Base-by-base conservation (phyloP, 2,113 vertebrate genomes). In the Prolemur simus region DNA sequence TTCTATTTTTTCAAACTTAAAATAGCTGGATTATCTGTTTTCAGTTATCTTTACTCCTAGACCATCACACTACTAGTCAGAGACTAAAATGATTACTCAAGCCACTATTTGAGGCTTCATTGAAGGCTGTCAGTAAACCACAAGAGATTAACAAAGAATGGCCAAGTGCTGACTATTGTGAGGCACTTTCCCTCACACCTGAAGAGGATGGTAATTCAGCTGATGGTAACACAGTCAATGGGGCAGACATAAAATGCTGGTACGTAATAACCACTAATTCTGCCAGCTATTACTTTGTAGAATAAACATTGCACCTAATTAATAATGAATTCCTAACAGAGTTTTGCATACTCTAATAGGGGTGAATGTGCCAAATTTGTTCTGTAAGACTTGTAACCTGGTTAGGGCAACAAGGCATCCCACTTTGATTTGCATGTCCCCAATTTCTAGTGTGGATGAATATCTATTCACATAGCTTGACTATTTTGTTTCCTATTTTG, bases 1-100 rank as follows among this genome's bases (percentile, higher is more conserved):
- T 96, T 68, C n/a, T 42, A 89, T 11, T 94, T 82, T 47, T 83
- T 74, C 63, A 82, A 76, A 76, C 15, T 27, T 90, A 66, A 90
- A 94, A 81, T 13, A 66, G 63, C 68, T 29, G 15, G 27, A n/a
- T 73, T 34, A 86, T 58, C 37, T 97, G 42, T 82, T 83, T 89
- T 60, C 52, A 73, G 3, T 77, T 78, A 74, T 66, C 95, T 71
- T 91, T 68, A 77, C 20, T 89, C n/a, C 27, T n/a, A 66, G 45
- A 42, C 25, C 45, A 66, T 32, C 76, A 63, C 54, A 87, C 8
- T 60, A 84, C 8, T 60, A 69, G 20, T 81, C 13, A 87, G 8
- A 18, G 34, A 64, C 77, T 71, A 71, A 88, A 82, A 78, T 73
- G 74, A 86, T 56, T 45, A 64, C 8, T 80, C 56, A 90, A 88